Percentiles rank a stretch among this genome's conserved stretches.
phyloP scores from a whole-genome alignment of 2,797 vertebrate species.

The Rhinella marina region DNA sequence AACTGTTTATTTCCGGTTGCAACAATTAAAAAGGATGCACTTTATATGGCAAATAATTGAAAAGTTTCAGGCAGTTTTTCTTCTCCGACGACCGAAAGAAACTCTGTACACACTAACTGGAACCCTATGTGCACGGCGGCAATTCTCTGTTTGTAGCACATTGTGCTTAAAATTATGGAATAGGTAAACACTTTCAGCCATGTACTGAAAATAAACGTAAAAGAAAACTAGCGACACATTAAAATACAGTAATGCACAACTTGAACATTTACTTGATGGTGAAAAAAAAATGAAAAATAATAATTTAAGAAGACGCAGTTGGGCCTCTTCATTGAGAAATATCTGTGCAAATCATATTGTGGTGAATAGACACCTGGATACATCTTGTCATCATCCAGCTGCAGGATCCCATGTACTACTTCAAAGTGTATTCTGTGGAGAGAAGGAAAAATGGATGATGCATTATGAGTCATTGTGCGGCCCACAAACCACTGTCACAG shows the following conservation, averaged over 20 bases:
- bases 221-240: conserved; percentile 84
- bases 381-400: conserved; percentile 73
- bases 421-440: conserved; percentile 3
- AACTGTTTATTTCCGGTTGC: conserved; percentile 78
- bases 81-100: conserved; percentile 74
- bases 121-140: conserved; percentile 78
- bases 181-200: conserved; percentile 85
- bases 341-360: conserved; percentile 77
- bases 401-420: conserved; percentile 60
- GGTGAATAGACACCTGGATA: conserved; percentile 78
- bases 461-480: neutral
- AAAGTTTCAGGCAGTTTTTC: conserved; percentile 80
- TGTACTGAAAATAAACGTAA: conserved; percentile 88
- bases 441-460: neutral
- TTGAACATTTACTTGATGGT: conserved; percentile 80
- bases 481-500: no score
- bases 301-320: conserved; percentile 81
- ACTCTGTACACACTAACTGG: conserved; percentile 80
- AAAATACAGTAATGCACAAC: conserved; percentile 86
- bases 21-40: conserved; percentile 78
- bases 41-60: conserved; percentile 69
- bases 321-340: conserved; percentile 78
- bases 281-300: conserved; percentile 54
- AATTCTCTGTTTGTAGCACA: conserved; percentile 85
- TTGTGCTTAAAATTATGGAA: conserved; percentile 88